Percentiles rank a stretch among this genome's conserved stretches.
Evolutionary conservation across 2,888 invertebrate genomes (phyloP).

Genomic region (Bursaphelenchus okinawaensis): DNA sequence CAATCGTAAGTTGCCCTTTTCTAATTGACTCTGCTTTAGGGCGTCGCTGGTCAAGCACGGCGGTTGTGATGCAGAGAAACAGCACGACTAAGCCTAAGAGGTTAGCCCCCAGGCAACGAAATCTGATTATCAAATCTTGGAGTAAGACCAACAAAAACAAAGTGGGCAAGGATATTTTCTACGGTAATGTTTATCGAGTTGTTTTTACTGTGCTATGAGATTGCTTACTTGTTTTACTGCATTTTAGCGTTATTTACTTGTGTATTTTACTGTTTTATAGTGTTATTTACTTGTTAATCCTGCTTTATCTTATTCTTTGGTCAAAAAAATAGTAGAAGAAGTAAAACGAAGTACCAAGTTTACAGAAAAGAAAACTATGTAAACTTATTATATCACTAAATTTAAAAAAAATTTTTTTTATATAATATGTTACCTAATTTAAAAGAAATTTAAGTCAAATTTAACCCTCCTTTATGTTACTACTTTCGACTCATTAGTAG

Average conservation of each 20-base stretch:
- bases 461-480: no score
- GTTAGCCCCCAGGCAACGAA: slow-evolving; percentile 31
- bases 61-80: slow-evolving; percentile 21
- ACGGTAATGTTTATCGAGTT: no score
- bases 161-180: slow-evolving; percentile 34
- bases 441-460: background rate
- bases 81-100: slow-evolving; percentile 33
- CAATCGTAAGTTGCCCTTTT: background rate
- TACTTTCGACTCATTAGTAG: no score
- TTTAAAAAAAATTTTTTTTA: background rate
- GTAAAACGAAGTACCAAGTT: no score
- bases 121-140: slow-evolving; percentile 36
- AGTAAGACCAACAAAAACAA: slow-evolving; percentile 27
- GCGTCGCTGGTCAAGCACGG: slow-evolving; percentile 30
- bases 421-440: background rate
- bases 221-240: no score
- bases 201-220: no score
- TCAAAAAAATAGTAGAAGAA: no score
- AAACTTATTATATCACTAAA: background rate
- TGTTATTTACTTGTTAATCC: no score
- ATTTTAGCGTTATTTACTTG: background rate
- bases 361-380: no score
- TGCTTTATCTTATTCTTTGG: no score
- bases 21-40: slow-evolving; percentile 15
- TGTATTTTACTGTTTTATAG: no score